These are phyloP conservation scores for Patella depressa DNA, from an alignment of 2,888 invertebrate genomes.

Conservation along the genomic window DNA sequence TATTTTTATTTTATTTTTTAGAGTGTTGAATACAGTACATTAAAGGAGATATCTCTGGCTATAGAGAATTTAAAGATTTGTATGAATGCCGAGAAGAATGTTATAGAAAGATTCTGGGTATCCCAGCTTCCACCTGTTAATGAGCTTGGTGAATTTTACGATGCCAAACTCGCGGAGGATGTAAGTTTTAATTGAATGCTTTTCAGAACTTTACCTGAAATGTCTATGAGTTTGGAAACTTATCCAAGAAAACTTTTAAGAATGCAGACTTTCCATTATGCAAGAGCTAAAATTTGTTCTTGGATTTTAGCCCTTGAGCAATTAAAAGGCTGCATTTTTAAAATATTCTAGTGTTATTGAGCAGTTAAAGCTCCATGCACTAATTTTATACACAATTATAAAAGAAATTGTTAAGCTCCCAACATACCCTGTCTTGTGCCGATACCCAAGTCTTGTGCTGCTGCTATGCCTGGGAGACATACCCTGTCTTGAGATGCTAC, in stretches of 20 bases:
- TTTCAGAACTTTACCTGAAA: not conserved
- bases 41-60: constrained; percentile 57
- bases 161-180: constrained; percentile 52
- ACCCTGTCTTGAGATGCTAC: too few species aligned
- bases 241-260: too few species aligned
- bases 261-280: too few species aligned
- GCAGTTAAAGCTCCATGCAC: not conserved
- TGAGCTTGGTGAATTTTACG: constrained; percentile 56
- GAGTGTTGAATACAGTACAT: constrained; percentile 65
- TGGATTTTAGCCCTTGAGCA: too few species aligned
- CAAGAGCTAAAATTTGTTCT: too few species aligned
- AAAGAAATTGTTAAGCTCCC: too few species aligned
- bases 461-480: too few species aligned
- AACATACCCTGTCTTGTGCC: too few species aligned
- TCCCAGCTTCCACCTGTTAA: constrained; percentile 60
- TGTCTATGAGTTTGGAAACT: not conserved
- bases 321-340: too few species aligned
- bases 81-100: constrained; percentile 55
- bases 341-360: not conserved
- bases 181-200: constrained; percentile 38
- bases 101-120: constrained; percentile 61
- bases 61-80: constrained; percentile 60
- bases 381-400: too few species aligned
- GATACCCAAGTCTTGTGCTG: too few species aligned
- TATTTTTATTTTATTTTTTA: constrained; percentile 31